phyloP scores from a whole-genome alignment of 2,888 invertebrate species.

The Nemapogon koenigi region DNA sequence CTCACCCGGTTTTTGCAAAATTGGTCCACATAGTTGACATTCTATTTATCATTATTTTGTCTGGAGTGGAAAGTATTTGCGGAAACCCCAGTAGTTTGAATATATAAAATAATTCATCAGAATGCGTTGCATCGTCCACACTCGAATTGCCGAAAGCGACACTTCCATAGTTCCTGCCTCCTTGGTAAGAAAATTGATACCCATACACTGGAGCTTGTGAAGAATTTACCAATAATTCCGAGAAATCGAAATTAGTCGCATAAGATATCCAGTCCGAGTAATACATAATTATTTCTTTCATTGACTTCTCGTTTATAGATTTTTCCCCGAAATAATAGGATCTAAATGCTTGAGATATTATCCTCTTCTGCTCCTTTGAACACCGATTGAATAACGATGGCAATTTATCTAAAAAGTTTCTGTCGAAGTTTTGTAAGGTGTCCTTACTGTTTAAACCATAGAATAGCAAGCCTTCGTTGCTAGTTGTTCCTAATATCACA shows the following conservation, averaged over 20 bases:
- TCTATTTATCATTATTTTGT: conserved; percentile 33
- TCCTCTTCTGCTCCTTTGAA: conserved; percentile 26
- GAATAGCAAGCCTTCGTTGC: conserved; percentile 42
- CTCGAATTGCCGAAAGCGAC: conserved; percentile 23
- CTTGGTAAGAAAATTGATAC: conserved; percentile 43
- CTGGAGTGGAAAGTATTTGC: conserved; percentile 24
- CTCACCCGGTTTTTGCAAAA: conserved; percentile 47
- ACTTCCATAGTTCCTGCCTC: conserved; percentile 39
- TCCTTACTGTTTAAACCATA: conserved; percentile 32
- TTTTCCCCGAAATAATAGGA: conserved; percentile 34
- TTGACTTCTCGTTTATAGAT: conserved; percentile 23
- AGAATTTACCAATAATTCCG: conserved; percentile 28
- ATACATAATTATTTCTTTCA: conserved; percentile 28
- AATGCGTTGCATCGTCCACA: conserved; percentile 35
- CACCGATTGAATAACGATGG: conserved; percentile 45
- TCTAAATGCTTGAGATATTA: conserved; percentile 32
- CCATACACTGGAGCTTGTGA: conserved; percentile 38
- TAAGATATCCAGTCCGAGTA: conserved; percentile 47
- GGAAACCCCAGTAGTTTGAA: conserved; percentile 41
- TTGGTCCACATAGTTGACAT: conserved; percentile 41
- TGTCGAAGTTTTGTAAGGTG: conserved; percentile 31
- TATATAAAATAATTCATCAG: conserved; percentile 48
- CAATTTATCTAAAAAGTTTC: conserved; percentile 33
- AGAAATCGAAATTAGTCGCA: conserved; percentile 31
- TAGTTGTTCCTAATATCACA: conserved; percentile 35